Evolutionary conservation across 1,140 invertebrate species (phyloP).

Genomic region (Anoplophora glabripennis): DNA sequence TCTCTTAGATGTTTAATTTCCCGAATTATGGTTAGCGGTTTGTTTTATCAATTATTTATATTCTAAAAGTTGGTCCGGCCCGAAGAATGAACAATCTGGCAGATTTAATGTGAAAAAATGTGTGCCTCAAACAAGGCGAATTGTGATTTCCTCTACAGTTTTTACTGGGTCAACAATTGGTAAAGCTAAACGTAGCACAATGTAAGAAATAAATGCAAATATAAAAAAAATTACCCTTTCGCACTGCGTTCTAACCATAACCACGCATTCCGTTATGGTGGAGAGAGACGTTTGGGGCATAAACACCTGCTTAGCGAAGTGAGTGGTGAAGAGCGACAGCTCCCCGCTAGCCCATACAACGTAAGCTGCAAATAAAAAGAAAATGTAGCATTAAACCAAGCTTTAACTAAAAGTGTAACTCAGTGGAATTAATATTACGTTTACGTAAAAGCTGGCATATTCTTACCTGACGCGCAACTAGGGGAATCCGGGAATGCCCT

Average conservation of each 20-base stretch:
- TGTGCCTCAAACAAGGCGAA: no score
- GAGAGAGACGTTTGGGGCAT: slow-evolving; percentile 82
- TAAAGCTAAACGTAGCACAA: background rate
- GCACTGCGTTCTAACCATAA: slow-evolving; percentile 41
- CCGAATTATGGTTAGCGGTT: no score
- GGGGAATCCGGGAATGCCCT: slow-evolving; percentile 74
- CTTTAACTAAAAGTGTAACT: background rate
- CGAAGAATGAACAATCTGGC: no score
- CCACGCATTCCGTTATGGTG: slow-evolving; percentile 83
- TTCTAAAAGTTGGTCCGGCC: no score
- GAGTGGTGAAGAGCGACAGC: slow-evolving; percentile 75
- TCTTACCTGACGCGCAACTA: slow-evolving; percentile 68
- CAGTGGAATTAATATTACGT: background rate
- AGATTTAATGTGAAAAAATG: no score
- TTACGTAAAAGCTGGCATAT: background rate
- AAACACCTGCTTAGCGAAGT: slow-evolving; percentile 87
- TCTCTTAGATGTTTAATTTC: no score
- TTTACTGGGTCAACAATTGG: no score
- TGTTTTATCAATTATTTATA: no score
- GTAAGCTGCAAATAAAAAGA: slow-evolving; percentile 61
- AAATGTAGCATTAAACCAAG: background rate
- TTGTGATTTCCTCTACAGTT: no score
- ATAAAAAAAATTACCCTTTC: slow-evolving; percentile 35
- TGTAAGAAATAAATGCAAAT: slow-evolving; percentile 1
- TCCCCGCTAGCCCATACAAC: slow-evolving; percentile 90